A percentile compares a stretch with the other conserved stretches of the same genome.
Evolutionary conservation across 2,113 vertebrate species (phyloP).

Genomic region (Epinephelus fuscoguttatus): DNA sequence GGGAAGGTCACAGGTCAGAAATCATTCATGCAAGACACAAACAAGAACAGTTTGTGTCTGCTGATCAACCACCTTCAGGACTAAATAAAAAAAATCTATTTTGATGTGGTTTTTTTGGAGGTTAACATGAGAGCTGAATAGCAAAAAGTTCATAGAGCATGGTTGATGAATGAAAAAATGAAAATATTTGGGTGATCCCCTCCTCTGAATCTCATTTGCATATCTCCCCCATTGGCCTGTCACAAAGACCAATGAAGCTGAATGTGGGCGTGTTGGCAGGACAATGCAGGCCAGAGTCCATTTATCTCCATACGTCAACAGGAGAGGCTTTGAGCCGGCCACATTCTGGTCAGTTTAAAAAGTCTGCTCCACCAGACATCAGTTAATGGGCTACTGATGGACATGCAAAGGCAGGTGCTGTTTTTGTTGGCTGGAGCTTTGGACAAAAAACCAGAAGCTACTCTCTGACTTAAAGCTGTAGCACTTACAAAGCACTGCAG

Average conservation of each 20-base stretch:
- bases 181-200: slow-evolving; percentile 30
- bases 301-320: slow-evolving; percentile 82
- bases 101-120: background rate
- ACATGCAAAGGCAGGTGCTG: slow-evolving; percentile 78
- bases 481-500: slow-evolving; percentile 18
- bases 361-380: slow-evolving; percentile 67
- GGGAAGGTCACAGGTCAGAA: slow-evolving; percentile 71
- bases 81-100: background rate
- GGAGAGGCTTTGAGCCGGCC: slow-evolving; percentile 63
- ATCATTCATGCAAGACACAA: slow-evolving; percentile 63
- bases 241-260: slow-evolving; percentile 76
- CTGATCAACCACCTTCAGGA: slow-evolving; percentile 1
- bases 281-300: slow-evolving; percentile 78
- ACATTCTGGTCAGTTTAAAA: slow-evolving; percentile 72
- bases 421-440: slow-evolving; percentile 58
- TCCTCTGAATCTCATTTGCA: slow-evolving; percentile 67
- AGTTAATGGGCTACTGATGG: slow-evolving; percentile 78
- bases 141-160: background rate
- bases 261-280: slow-evolving; percentile 71
- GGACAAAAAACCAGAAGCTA: slow-evolving; percentile 54
- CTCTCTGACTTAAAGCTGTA: slow-evolving; percentile 36
- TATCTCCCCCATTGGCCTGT: slow-evolving; percentile 65
- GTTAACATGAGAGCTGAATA: background rate
- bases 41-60: slow-evolving; percentile 19
- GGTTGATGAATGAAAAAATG: slow-evolving; percentile 29